These are phyloP conservation scores for Metaphire vulgaris DNA, from an alignment of 1,140 invertebrate genomes.

Conservation along the genomic window DNA sequence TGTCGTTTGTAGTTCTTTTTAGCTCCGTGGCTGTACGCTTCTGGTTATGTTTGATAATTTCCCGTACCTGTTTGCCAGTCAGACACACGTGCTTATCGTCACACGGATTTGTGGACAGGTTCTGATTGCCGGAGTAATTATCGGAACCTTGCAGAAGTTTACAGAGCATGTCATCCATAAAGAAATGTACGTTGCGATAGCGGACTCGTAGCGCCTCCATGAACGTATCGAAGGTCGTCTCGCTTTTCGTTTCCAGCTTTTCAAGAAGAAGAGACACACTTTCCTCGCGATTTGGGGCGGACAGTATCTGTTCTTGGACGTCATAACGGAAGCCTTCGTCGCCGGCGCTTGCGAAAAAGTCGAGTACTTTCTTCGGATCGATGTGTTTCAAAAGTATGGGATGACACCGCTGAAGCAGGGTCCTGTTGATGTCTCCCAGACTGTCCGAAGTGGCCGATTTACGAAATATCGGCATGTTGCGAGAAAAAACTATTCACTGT, in stretches of 20 bases:
- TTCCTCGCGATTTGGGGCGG: neutral
- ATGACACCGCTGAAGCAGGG: neutral
- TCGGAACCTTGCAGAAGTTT: neutral
- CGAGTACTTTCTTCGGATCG: neutral
- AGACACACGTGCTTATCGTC: neutral
- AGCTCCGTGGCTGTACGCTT: neutral
- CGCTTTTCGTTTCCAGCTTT: conserved; percentile 13
- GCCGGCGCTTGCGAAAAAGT: neutral
- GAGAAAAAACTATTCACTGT: too few relatives aligned
- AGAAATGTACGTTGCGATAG: conserved; percentile 20
- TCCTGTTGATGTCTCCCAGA: neutral
- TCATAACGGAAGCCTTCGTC: neutral
- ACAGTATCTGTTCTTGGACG: neutral
- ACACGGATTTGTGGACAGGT: neutral
- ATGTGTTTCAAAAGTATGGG: neutral
- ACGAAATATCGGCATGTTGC: neutral
- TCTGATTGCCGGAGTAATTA: neutral
- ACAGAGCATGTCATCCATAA: conserved; percentile 19
- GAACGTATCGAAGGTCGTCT: conserved; percentile 21
- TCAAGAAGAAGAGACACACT: conserved; percentile 19
- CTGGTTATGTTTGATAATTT: neutral
- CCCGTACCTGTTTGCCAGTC: neutral
- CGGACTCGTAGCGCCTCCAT: conserved; percentile 22
- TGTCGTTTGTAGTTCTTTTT: neutral
- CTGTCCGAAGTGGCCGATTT: neutral